Base-by-base conservation (phyloP, 2,113 vertebrate species). In the Orientallactaga bullata region DNA sequence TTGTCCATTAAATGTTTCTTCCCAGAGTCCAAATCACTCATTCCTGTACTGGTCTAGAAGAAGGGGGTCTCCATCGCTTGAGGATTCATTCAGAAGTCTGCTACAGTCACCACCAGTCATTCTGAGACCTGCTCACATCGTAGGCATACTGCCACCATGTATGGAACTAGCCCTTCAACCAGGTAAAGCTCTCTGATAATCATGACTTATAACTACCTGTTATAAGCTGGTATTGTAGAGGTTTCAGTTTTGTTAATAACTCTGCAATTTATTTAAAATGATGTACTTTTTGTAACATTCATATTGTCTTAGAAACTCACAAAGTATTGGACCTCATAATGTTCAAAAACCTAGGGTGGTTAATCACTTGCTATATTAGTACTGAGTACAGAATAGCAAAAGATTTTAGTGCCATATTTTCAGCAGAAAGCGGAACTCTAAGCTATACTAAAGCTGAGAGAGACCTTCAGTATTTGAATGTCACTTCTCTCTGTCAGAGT, bases 391-490 rank as follows among this genome's bases (percentile, higher is more conserved):
- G 68, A 65, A 73, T 35, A n/a, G 61, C 12, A 58, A 61, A 30
- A 77, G 68, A 18, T 81, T 80, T 81, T 60, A 39, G 73, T n/a
- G 77, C 65, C 30, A 66, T 66, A 7, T 21, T 73, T 84, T 83
- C 61, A 74, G 16, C 32, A 72, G 65, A 94, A 92, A 37, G 17
- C 88, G 18, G 15, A 77, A 72, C 55, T 3, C 39, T 63, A 42
- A 68, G 30, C 28, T 85, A 20, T 72, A 28, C 6, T 78, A 55
- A 85, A 77, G 30, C 39, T 47, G n/a, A 68, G n/a, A 81, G 60
- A 51, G 85, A 74, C 85, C 7, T 8, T 89, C 23, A n/a, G 9
- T 65, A 39, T 88, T 78, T 90, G 35, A 95, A 83, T 79, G n/a
- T 11, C 35, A 23, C 3, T 79, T 51, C 28, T n/a, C 68, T 78